These are phyloP conservation scores for Sipha flava DNA, from an alignment of 1,140 invertebrate genomes.

Conservation along the genomic window DNA sequence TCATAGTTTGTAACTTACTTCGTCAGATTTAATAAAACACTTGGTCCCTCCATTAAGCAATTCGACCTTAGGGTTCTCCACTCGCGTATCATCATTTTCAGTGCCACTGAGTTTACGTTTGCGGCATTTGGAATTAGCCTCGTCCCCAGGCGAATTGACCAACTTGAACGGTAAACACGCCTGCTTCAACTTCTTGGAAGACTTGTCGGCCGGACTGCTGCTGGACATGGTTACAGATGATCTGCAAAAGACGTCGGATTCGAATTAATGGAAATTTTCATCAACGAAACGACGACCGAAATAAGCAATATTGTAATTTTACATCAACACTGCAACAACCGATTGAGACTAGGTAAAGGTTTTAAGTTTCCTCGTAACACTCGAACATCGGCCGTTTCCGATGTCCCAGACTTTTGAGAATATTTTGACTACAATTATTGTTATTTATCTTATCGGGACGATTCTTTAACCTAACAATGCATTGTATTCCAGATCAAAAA, in stretches of 20 bases:
- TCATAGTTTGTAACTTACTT: background rate
- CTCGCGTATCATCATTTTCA: background rate
- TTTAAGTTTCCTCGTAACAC: background rate
- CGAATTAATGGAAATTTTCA: background rate
- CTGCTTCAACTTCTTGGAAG: slow-evolving; percentile 4
- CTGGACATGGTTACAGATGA: background rate
- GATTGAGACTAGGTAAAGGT: background rate
- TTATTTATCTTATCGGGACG: background rate
- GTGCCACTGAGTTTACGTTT: slow-evolving; percentile 18
- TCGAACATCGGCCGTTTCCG: too few species aligned
- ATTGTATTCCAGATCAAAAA: background rate
- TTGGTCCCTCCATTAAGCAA: slow-evolving; percentile 4
- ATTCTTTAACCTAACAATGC: slow-evolving; percentile 25
- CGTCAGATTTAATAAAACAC: slow-evolving; percentile 17
- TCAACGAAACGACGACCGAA: background rate
- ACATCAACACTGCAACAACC: background rate
- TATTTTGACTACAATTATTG: too few species aligned
- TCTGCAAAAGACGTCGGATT: background rate
- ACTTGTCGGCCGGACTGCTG: background rate
- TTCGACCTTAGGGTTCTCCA: slow-evolving; percentile 1
- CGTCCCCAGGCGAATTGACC: background rate
- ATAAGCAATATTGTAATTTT: too few species aligned
- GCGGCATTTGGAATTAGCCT: background rate
- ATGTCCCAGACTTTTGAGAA: background rate
- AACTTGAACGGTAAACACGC: background rate